Evolutionary conservation across 2,888 invertebrate species (phyloP).

Genomic region (Dryobota labecula): DNA sequence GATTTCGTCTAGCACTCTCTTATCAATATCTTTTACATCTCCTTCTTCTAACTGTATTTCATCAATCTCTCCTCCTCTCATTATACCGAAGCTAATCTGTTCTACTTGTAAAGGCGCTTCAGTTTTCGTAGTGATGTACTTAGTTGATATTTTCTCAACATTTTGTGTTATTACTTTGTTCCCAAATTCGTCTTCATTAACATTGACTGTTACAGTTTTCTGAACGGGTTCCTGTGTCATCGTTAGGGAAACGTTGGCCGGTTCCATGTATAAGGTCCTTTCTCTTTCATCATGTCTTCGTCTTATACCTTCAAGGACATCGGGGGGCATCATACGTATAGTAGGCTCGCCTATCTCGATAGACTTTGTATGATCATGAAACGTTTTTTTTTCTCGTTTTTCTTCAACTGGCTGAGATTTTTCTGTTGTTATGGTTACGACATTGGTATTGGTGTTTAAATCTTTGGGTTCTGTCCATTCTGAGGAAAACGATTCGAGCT

Average conservation of each 20-base stretch:
- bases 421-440: constrained; percentile 87
- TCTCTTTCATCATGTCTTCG: constrained; percentile 81
- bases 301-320: constrained; percentile 86
- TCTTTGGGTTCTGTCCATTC: constrained; percentile 84
- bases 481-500: constrained; percentile 76
- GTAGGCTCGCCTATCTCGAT: constrained; percentile 87
- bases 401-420: constrained; percentile 80
- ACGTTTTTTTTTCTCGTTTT: constrained; percentile 81
- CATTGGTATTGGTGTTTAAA: constrained; percentile 73
- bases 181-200: constrained; percentile 87
- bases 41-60: constrained; percentile 85
- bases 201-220: constrained; percentile 88
- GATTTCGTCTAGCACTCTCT: constrained; percentile 84
- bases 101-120: constrained; percentile 88
- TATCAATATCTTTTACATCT: constrained; percentile 84
- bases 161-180: constrained; percentile 89
- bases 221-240: constrained; percentile 88
- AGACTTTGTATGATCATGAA: constrained; percentile 80
- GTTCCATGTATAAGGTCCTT: constrained; percentile 87
- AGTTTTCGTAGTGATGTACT: constrained; percentile 82
- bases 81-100: constrained; percentile 86
- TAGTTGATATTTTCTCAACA: constrained; percentile 85
- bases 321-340: constrained; percentile 84
- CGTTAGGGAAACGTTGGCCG: constrained; percentile 84
- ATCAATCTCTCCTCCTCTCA: constrained; percentile 82